These are phyloP conservation scores for Psittacula echo DNA, from an alignment of 2,797 vertebrate species.

Conservation along the genomic window DNA sequence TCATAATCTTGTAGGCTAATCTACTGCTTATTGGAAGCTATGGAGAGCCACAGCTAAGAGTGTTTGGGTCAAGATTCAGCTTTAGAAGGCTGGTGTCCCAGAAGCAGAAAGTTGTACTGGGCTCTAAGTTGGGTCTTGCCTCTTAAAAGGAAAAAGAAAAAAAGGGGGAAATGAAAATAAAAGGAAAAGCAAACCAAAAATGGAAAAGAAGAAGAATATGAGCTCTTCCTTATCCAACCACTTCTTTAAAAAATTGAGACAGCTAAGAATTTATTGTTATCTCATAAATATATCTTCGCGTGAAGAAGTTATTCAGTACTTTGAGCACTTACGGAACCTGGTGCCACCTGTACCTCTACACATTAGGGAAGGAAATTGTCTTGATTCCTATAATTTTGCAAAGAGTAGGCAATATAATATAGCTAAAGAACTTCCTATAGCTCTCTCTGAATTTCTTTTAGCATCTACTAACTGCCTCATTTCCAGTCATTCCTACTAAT, in stretches of 20 bases:
- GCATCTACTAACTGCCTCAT: accelerated
- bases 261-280: neutral
- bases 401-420: neutral
- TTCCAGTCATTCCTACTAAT: neutral
- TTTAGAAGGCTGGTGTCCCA: neutral
- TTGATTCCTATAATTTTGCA: neutral
- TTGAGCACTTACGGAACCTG: neutral
- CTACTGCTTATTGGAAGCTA: neutral
- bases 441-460: neutral
- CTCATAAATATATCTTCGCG: neutral
- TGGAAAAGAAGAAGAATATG: neutral
- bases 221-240: neutral
- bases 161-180: neutral
- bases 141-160: neutral
- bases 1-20: neutral
- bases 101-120: neutral
- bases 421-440: neutral
- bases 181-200: neutral
- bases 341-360: neutral
- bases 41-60: neutral
- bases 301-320: neutral
- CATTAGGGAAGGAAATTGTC: neutral
- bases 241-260: neutral
- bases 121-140: neutral
- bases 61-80: neutral